Conservation (phyloP, 2,797 vertebrate genomes). For the Leptatherina wallacei region DNA sequence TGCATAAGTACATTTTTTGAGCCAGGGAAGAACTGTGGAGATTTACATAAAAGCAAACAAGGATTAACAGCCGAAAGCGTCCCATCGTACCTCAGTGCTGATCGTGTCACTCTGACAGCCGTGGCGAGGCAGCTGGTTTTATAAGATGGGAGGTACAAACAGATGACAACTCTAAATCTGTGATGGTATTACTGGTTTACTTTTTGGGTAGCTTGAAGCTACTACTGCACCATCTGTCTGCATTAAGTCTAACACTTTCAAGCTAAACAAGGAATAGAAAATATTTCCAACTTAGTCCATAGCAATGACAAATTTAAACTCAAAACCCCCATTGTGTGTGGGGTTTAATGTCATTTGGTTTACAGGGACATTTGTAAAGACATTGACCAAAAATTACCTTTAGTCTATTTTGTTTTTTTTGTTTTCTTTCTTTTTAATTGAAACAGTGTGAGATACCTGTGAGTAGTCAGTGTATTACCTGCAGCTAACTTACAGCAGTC, state of each 20-base stretch:
- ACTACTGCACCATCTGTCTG: slow-evolving; percentile 12
- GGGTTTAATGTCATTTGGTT: background rate
- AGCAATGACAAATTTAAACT: background rate
- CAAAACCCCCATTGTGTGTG: background rate
- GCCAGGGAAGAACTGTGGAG: slow-evolving; percentile 33
- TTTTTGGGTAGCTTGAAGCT: slow-evolving; percentile 27
- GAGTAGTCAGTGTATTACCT: no score
- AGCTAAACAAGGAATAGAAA: slow-evolving; percentile 1
- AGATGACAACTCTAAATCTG: slow-evolving; percentile 48
- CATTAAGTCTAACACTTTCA: slow-evolving; percentile 17
- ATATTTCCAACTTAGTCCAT: background rate
- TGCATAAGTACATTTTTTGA: slow-evolving; percentile 54
- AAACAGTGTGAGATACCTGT: no score
- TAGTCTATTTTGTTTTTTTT: background rate
- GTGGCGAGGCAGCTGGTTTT: slow-evolving; percentile 52
- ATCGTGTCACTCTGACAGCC: slow-evolving; percentile 53
- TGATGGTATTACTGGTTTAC: slow-evolving; percentile 53
- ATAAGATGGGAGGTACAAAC: slow-evolving; percentile 43
- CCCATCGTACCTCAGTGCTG: slow-evolving; percentile 25
- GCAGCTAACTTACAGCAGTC: no score
- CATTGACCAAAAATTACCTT: background rate
- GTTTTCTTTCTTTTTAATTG: background rate
- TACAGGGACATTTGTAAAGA: background rate
- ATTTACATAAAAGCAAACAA: slow-evolving; percentile 53
- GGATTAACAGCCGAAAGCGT: slow-evolving; percentile 58